Evolutionary conservation across 1,140 invertebrate genomes (phyloP), one percentile per base, ranked within the genome.

Genomic region (Aricia agestis): DNA sequence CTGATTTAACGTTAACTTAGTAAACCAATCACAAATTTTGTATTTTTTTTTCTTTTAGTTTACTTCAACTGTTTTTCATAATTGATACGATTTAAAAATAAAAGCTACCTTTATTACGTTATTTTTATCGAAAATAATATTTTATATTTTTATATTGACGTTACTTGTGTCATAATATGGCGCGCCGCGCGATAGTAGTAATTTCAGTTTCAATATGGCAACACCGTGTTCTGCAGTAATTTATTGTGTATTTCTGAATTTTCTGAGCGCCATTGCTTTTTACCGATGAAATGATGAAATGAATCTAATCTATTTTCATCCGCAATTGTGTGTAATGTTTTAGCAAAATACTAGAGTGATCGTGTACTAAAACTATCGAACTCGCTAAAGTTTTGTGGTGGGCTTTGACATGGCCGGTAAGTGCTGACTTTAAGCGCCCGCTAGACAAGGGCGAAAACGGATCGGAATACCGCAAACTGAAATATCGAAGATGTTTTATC

Each of bases 351-450:
- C 75, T 86, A 71, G 79, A 83, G 87, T 90, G 87, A 87, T 90
- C 91, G 91, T 92, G 91, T 87, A 86, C 78, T 87, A 84, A 89
- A 90, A 91, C 85, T 89, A 87, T 91, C 72, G 82, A 90, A 91
- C 86, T 91, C 86, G 83, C 89, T 90, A 85, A 83, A 92, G 85
- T 91, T 91, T 92, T 89, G 89, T 91, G 90, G 90, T 92, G 91
- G 91, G 89, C 90, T 92, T 92, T 92, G 91, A 90, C 91, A 92
- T 92, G 91, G 91, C 90, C 91, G 91, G 91, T 92, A 92, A 92
- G 91, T 92, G 89, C 83, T 92, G 91, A 92, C 90, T 92, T 92
- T 91, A 92, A 90, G 89, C 91, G 89, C 90, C 90, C 88, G 89
- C 82, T 91, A 91, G 84, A 89, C 88, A 92, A 91, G 90, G 90